Evolutionary conservation across 2,888 invertebrate genomes (phyloP).

Genomic region (Fragum whitleyi): DNA sequence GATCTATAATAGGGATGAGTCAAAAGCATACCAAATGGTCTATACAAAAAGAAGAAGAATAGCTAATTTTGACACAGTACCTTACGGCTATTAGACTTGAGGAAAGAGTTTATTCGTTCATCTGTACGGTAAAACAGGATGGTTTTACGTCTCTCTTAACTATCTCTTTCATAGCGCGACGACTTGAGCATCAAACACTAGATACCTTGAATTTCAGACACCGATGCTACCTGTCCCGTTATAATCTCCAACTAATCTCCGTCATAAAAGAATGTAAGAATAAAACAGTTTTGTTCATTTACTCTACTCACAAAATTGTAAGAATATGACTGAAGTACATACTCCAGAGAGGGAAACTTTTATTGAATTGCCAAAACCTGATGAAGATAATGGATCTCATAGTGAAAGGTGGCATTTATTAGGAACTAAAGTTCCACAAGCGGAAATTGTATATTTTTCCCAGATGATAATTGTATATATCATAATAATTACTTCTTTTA

Average conservation of each 20-base stretch:
- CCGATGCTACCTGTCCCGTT: too few relatives aligned
- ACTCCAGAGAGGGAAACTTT: slow-evolving; percentile 23
- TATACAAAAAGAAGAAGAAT: slow-evolving; percentile 34
- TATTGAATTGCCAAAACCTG: slow-evolving; percentile 12
- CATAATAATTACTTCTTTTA: slow-evolving; percentile 54
- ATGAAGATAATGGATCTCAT: slow-evolving; percentile 13
- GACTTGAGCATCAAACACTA: too few relatives aligned
- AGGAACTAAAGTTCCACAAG: slow-evolving; percentile 37
- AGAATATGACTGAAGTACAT: background rate
- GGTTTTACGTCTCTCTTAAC: too few relatives aligned
- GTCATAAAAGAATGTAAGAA: too few relatives aligned
- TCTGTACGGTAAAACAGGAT: too few relatives aligned
- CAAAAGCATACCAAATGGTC: slow-evolving; percentile 80
- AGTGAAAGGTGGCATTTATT: slow-evolving; percentile 40
- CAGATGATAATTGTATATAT: slow-evolving; percentile 51
- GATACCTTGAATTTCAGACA: too few relatives aligned
- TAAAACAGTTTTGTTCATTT: too few relatives aligned
- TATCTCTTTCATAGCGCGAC: too few relatives aligned
- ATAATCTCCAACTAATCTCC: too few relatives aligned
- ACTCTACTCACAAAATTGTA: background rate
- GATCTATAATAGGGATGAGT: slow-evolving; percentile 88
- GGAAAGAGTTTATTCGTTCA: too few relatives aligned
- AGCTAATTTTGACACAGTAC: slow-evolving; percentile 35
- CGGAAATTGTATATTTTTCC: slow-evolving; percentile 58
- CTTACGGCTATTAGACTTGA: slow-evolving; percentile 44